These are phyloP conservation scores for Periphyllus acericola DNA, from an alignment of 2,888 invertebrate species.

Conservation along the genomic window DNA sequence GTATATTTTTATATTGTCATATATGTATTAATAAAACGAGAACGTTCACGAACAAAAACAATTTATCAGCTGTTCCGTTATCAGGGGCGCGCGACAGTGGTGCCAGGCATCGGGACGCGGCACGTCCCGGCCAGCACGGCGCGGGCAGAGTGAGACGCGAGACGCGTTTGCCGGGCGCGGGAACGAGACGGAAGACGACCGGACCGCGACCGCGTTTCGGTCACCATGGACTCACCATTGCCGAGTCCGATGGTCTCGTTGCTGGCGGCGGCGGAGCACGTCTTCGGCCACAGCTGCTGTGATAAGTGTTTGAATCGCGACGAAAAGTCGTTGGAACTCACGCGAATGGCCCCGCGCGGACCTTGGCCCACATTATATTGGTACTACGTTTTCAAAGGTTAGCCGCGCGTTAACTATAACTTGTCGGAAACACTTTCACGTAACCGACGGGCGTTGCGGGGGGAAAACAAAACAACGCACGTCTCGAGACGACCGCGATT, in stretches of 20 bases:
- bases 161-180: not conserved
- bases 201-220: too few relatives aligned
- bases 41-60: conserved; percentile 59
- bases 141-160: not conserved
- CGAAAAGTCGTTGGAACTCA: conserved; percentile 19
- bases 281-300: too few relatives aligned
- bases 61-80: conserved; percentile 58
- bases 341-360: not conserved
- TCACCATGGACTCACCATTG: not conserved
- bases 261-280: not conserved
- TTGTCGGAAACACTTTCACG: conserved; percentile 15
- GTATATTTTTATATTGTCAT: not conserved
- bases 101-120: not conserved
- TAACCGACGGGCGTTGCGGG: too few relatives aligned
- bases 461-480: too few relatives aligned
- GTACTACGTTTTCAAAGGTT: not conserved
- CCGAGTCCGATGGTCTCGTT: too few relatives aligned
- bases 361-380: conserved; percentile 27
- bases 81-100: conserved; percentile 28
- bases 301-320: not conserved
- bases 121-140: not conserved
- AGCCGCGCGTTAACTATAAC: not conserved
- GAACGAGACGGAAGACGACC: not conserved
- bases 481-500: too few relatives aligned
- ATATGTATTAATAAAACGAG: conserved; percentile 33